Conservation (phyloP, 2,797 vertebrate species). For the Sebastes cheni region DNA sequence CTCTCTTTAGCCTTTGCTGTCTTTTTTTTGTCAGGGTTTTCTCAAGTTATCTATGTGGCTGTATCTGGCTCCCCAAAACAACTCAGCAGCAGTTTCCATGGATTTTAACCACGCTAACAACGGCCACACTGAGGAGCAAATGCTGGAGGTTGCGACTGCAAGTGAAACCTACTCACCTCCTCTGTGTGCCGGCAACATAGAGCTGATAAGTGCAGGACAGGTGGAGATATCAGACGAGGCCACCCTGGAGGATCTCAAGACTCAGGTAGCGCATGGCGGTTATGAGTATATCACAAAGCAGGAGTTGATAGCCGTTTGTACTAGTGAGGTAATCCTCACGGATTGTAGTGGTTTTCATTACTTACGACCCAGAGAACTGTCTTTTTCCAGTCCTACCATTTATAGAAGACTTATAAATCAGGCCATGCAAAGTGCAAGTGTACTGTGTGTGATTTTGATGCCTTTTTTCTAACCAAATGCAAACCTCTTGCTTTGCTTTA, state of each 20-base stretch:
- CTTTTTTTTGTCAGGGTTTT: constrained; percentile 83
- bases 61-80: constrained; percentile 38
- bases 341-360: neutral
- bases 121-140: constrained; percentile 48
- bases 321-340: neutral
- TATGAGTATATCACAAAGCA: neutral
- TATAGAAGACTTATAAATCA: neutral
- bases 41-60: constrained; percentile 90
- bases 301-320: neutral
- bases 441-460: neutral
- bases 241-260: constrained; percentile 89
- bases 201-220: constrained; percentile 81
- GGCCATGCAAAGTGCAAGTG: neutral
- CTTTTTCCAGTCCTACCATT: neutral
- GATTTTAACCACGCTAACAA: constrained; percentile 57
- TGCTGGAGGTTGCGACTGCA: constrained; percentile 25
- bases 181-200: constrained; percentile 25
- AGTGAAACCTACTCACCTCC: constrained; percentile 29
- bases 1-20: neutral
- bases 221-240: constrained; percentile 90
- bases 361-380: neutral
- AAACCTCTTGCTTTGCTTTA: neutral
- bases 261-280: constrained; percentile 83
- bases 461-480: neutral
- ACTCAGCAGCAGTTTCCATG: neutral